phyloP scores from a whole-genome alignment of 2,113 vertebrate species.

The human region GRCh38 chr1:14221501-14222000 shows the following conservation, averaged over 20 bases:
- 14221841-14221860: slow-evolving; percentile 80
- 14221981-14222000: slow-evolving; percentile 62
- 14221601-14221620: not conserved
- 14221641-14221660: slow-evolving; percentile 15
- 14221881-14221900: slow-evolving; percentile 82
- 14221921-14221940: slow-evolving; percentile 79
- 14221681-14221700: not conserved
- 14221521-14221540: not conserved
- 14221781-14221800: slow-evolving; percentile 63
- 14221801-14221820: slow-evolving; percentile 72
- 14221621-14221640: not conserved
- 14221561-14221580: not conserved
- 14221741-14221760: slow-evolving; percentile 32
- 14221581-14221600: not conserved
- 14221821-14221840: slow-evolving; percentile 75
- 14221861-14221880: slow-evolving; percentile 79
- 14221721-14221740: not conserved
- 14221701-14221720: slow-evolving; percentile 30
- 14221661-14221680: not conserved
- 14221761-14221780: slow-evolving; percentile 31
- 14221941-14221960: slow-evolving; percentile 75
- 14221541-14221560: not conserved
- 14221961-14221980: not conserved
- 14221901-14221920: slow-evolving; percentile 68
- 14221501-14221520: not conserved